Conservation (phyloP, 2,113 vertebrate genomes). For the Salvelinus fontinalis region DNA sequence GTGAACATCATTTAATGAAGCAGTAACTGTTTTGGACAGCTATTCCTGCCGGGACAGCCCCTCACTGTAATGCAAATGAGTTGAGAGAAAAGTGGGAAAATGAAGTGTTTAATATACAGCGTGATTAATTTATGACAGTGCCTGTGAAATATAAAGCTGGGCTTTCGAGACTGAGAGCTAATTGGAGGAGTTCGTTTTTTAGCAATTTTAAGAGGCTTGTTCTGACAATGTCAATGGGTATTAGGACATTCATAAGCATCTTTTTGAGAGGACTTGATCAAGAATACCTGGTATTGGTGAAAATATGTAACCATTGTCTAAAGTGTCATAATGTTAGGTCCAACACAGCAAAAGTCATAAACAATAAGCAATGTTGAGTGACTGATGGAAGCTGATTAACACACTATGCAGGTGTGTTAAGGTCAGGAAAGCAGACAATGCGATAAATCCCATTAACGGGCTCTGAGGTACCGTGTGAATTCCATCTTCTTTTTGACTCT, state of each 20-base stretch:
- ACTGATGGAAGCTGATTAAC: no score
- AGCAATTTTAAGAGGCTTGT: no score
- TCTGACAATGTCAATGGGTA: no score
- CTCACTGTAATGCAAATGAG: conserved; percentile 60
- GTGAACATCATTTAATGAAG: conserved; percentile 39
- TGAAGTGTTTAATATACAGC: conserved; percentile 56
- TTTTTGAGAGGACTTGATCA: no score
- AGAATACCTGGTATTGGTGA: no score
- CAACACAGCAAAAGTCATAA: no score
- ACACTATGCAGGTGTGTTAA: not conserved
- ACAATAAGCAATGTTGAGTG: no score
- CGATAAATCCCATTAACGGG: conserved; percentile 4
- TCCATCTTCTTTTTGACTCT: not conserved
- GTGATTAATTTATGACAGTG: conserved; percentile 63
- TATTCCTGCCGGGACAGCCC: conserved; percentile 47
- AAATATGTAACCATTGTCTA: no score
- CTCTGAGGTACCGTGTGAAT: conserved; percentile 4
- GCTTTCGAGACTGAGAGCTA: conserved; percentile 33
- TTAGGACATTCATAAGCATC: no score
- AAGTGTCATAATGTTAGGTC: no score
- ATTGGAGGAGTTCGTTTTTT: conserved; percentile 16
- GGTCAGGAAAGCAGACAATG: conserved; percentile 16
- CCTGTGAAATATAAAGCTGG: conserved; percentile 28
- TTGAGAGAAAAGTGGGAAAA: conserved; percentile 34
- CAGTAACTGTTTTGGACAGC: conserved; percentile 28